These are phyloP conservation scores for Syrphus vitripennis DNA, from an alignment of 2,888 invertebrate genomes.

Conservation along the genomic window DNA sequence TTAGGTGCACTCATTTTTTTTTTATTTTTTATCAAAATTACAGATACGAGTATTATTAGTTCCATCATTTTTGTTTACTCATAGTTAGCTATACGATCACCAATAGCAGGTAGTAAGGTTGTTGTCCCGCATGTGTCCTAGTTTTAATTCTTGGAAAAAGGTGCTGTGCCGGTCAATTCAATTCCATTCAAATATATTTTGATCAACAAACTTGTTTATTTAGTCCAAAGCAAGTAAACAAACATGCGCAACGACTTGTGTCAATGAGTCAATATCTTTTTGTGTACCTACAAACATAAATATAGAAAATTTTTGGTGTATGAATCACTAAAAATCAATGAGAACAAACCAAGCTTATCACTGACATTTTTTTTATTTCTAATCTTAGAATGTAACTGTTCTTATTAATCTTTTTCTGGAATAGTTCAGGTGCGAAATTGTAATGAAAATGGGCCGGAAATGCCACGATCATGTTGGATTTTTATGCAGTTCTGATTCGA, in stretches of 20 bases:
- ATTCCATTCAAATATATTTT: conserved; percentile 12
- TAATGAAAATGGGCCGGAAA: background rate
- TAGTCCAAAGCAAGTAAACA: conserved; percentile 7
- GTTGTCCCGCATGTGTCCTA: conserved; percentile 14
- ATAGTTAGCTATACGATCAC: background rate
- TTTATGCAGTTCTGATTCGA: too few species aligned
- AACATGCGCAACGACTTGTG: background rate
- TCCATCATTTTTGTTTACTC: background rate
- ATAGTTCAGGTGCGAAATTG: background rate
- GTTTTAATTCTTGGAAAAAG: conserved; percentile 37
- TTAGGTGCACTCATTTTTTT: background rate
- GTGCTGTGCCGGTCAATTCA: conserved; percentile 2
- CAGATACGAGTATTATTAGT: background rate
- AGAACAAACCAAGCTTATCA: background rate
- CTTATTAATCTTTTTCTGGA: background rate
- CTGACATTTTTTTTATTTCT: background rate
- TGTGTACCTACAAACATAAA: background rate
- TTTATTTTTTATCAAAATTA: background rate
- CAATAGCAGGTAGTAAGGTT: background rate
- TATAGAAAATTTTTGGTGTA: background rate
- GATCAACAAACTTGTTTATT: conserved; percentile 37
- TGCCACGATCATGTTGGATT: background rate
- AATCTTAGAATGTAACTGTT: background rate
- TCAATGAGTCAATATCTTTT: background rate
- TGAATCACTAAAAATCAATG: conserved; percentile 2